Evolutionary conservation across 2,888 invertebrate species (phyloP), one percentile per base, ranked within the genome.

Genomic region (Ectemnius cavifrons): DNA sequence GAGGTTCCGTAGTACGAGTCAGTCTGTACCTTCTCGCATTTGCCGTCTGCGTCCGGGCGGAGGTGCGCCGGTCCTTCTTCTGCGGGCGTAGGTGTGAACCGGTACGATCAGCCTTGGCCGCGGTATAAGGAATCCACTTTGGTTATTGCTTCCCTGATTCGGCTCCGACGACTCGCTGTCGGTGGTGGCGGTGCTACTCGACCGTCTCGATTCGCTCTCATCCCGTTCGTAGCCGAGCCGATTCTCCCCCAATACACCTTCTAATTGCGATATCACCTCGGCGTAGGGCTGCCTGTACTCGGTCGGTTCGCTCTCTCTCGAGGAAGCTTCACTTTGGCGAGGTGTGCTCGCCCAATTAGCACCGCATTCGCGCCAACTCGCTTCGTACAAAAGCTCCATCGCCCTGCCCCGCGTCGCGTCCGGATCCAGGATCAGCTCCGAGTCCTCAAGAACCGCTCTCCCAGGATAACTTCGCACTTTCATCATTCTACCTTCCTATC

Each of bases 381-480:
- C 96, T 85, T 96, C 96, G 90, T 97, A 97, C 61, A 96, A 93
- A 63, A 95, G 93, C 84, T 95, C 95, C 95, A 95, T 95, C 77
- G 94, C 94, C 85, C 93, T 93, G 82, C 94, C 94, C 83, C 93
- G 93, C 58, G 94, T 93, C 80, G 94, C 93, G 87, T 94, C 94
- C 89, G 94, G 94, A 90, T 96, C 96, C 93, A 95, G 93, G 70
- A 94, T 92, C 74, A 94, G 88, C 90, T 93, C 92, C 70, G 94
- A 93, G 75, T 93, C 93, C 77, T 92, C 92, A 66, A 92, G 85
- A 87, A 96, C 96, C 80, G 95, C 96, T 91, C 95, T 95, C 80
- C 96, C 96, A 58, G 96, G 96, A 91, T 96, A 96, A 86, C 95
- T 95, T 90, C 96, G 95, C 81, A 96, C 95, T 93, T 96, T 96